Evolutionary conservation across 2,113 vertebrate species (phyloP), one percentile per base, ranked within the genome.

Genomic region (Cyprinodon brontotheroides): DNA sequence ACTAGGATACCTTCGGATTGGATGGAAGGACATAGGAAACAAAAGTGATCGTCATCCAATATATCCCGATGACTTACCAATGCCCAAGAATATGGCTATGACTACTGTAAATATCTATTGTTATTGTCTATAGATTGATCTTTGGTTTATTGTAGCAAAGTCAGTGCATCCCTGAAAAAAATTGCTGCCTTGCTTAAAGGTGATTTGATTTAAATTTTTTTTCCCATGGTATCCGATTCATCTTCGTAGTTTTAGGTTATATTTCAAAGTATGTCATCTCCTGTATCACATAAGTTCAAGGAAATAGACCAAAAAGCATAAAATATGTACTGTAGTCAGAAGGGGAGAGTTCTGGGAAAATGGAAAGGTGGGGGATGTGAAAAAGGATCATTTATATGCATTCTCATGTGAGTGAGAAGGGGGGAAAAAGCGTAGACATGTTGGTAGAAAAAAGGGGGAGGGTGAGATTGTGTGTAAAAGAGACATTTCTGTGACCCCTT

Each of bases 401-500:
- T 83, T 85, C 10, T 78, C 68, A 78, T 87, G 81, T 80, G 78
- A 85, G 64, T 57, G 65, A 67, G 68, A 73, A 85, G 65, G 43
- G 64, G 60, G 68, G 62, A 53, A 14, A 69, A 74, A 75, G 29
- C 47, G 41, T 1, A 11, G 68, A 66, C 69, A 57, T 75, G 79
- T 71, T 61, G 37, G 48, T 47, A 41, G 61, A 65, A 73, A 68
- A 75, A 40, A 11, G 62, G 77, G 68, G 79, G 57, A 67, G 60
- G 15, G 15, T 45, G 50, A 43, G 69, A 61, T 15, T 77, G 86
- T 87, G 82, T 86, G 84, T 75, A 74, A 81, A 79, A 82, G 83
- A 91, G 90, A 87, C 84, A 89, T 92, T 89, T 90, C 82, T 85
- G 86, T 93, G 92, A 93, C 92, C 91, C 29, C 92, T 93, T 91